Percentiles rank a stretch among this genome's conserved stretches.
phyloP scores from a whole-genome alignment of 2,113 vertebrate species.

The Prionailurus bengalensis region DNA sequence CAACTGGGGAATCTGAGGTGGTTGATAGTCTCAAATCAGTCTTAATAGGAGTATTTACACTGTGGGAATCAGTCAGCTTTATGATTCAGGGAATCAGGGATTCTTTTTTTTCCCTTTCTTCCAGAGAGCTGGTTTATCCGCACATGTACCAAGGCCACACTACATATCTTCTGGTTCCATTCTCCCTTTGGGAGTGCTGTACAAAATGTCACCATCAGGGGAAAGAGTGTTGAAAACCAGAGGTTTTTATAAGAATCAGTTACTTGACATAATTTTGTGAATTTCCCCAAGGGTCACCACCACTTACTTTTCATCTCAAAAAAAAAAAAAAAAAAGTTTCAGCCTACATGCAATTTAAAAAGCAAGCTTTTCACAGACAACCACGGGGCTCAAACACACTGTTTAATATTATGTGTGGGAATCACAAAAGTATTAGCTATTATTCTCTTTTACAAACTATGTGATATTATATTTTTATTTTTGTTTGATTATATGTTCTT shows the following conservation, averaged over 20 bases:
- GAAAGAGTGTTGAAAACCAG: background rate
- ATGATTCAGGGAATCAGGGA: background rate
- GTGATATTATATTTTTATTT: conserved; percentile 72
- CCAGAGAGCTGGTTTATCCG: background rate
- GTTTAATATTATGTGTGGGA: background rate
- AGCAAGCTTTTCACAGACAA: background rate
- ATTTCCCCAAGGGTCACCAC: background rate
- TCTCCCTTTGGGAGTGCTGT: background rate
- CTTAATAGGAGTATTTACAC: background rate
- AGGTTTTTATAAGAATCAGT: conserved; percentile 10
- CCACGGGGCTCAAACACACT: background rate
- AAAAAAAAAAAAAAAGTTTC: background rate
- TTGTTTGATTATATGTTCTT: conserved; percentile 52
- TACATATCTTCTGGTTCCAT: background rate
- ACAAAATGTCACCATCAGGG: background rate
- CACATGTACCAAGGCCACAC: background rate
- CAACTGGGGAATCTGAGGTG: background rate
- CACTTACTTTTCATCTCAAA: background rate
- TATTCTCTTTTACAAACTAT: background rate
- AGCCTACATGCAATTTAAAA: background rate
- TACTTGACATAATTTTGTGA: background rate
- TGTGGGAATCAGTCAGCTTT: background rate
- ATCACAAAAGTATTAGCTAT: background rate
- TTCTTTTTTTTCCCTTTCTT: background rate
- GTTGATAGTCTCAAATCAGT: background rate